Percentiles rank a stretch among this genome's conserved stretches.
Evolutionary conservation across 2,888 invertebrate species (phyloP).

Genomic region (Plagodis pulveraria): DNA sequence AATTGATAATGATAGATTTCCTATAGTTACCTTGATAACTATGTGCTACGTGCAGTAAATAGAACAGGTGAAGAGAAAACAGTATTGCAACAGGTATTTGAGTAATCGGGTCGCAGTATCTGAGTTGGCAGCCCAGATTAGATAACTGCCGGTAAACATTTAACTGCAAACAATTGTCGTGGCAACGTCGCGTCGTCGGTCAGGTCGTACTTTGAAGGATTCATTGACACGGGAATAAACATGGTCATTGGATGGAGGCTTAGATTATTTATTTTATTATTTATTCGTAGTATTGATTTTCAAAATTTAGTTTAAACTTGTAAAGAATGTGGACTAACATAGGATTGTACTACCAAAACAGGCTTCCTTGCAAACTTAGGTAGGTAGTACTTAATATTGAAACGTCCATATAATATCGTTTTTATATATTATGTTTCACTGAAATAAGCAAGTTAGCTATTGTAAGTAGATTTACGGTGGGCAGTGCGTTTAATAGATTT

Average conservation of each 20-base stretch:
- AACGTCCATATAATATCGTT: no score
- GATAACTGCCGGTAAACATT: constrained; percentile 78
- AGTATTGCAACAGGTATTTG: constrained; percentile 63
- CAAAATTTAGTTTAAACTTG: no score
- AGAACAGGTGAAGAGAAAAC: constrained; percentile 73
- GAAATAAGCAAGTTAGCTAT: no score
- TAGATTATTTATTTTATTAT: no score
- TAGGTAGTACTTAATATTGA: no score
- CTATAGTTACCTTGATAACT: constrained; percentile 23
- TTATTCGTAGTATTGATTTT: no score
- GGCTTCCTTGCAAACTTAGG: no score
- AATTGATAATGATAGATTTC: constrained; percentile 9
- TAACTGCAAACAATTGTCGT: constrained; percentile 66
- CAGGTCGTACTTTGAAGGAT: constrained; percentile 43
- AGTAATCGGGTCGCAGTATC: constrained; percentile 82
- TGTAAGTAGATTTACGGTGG: no score
- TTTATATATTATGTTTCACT: no score
- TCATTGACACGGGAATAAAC: constrained; percentile 22
- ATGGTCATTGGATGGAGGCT: not conserved
- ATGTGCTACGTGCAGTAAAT: constrained; percentile 51
- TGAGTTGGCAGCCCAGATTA: constrained; percentile 74
- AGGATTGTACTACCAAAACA: no score
- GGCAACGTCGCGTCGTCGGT: constrained; percentile 38
- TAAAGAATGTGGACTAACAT: no score
- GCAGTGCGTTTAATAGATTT: no score